These are phyloP conservation scores for Lypha dubia DNA, from an alignment of 2,888 invertebrate genomes.

Conservation along the genomic window DNA sequence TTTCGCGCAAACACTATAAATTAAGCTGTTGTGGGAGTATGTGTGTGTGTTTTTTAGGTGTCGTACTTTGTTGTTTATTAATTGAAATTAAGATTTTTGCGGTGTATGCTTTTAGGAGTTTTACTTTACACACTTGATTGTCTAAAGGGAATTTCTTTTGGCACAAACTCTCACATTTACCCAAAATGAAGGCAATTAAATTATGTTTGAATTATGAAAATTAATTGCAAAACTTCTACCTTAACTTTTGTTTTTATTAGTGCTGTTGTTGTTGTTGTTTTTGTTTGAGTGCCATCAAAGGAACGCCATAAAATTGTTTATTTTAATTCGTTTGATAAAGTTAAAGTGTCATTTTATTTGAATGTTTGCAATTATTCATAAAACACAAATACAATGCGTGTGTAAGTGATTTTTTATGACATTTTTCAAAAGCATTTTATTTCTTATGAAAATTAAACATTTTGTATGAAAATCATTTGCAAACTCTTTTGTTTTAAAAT, in stretches of 20 bases:
- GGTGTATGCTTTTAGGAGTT: slow-evolving; percentile 53
- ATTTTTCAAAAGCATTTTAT: too few relatives aligned
- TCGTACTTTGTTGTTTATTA: slow-evolving; percentile 49
- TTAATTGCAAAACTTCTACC: slow-evolving; percentile 70
- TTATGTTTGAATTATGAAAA: slow-evolving; percentile 70
- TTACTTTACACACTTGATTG: background rate
- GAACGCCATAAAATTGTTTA: slow-evolving; percentile 17
- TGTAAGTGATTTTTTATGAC: too few relatives aligned
- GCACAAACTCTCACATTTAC: slow-evolving; percentile 8
- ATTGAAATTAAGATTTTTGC: slow-evolving; percentile 56
- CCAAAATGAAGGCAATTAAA: slow-evolving; percentile 70
- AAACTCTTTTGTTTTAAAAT: slow-evolving; percentile 33
- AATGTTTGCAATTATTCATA: background rate
- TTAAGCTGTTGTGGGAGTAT: slow-evolving; percentile 54
- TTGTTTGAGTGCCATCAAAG: slow-evolving; percentile 24
- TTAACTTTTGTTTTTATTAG: too few relatives aligned
- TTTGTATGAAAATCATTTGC: too few relatives aligned
- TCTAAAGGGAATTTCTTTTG: slow-evolving; percentile 19
- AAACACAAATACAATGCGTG: background rate
- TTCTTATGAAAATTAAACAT: too few relatives aligned
- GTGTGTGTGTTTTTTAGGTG: slow-evolving; percentile 14
- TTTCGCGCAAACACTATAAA: slow-evolving; percentile 47
- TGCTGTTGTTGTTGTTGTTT: slow-evolving; percentile 37
- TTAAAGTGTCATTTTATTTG: slow-evolving; percentile 27
- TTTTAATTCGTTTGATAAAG: slow-evolving; percentile 22